Conservation (phyloP, 2,888 invertebrate species). For the Halictus quadricinctus region DNA sequence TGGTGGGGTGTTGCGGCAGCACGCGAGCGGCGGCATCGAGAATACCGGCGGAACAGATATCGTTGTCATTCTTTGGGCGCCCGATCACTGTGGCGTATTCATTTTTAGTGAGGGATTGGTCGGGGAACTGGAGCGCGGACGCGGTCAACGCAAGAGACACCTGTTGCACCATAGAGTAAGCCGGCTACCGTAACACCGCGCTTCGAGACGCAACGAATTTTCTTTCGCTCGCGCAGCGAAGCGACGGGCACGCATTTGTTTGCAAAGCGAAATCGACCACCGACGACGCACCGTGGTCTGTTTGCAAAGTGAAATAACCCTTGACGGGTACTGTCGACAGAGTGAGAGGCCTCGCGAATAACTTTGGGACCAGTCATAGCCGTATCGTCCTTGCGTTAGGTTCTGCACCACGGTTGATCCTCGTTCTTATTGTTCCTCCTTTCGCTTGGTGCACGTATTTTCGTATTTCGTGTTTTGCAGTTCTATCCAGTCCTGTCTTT, state of each 20-base stretch:
- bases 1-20: conserved; percentile 42
- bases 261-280: conserved; percentile 7
- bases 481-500: not conserved
- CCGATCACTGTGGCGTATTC: conserved; percentile 42
- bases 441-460: not conserved
- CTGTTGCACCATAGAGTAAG: conserved; percentile 48
- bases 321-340: not conserved
- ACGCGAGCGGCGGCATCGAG: conserved; percentile 33
- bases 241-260: not conserved
- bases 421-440: not conserved
- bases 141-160: conserved; percentile 41
- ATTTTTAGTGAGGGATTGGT: conserved; percentile 43
- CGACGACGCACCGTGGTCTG: not conserved
- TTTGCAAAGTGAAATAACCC: conserved; percentile 33
- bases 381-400: conserved; percentile 15
- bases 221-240: conserved; percentile 1
- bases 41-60: conserved; percentile 22
- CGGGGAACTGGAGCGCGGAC: conserved; percentile 42
- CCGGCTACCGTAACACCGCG: conserved; percentile 25
- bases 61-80: conserved; percentile 50
- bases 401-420: not conserved
- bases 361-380: not conserved
- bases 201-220: conserved; percentile 9
- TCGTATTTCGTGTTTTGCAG: not conserved
- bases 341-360: not conserved